A percentile compares a stretch with the other conserved stretches of the same genome.
Evolutionary conservation across 2,797 vertebrate genomes (phyloP).

Genomic region (Pyrocephalus nanus): DNA sequence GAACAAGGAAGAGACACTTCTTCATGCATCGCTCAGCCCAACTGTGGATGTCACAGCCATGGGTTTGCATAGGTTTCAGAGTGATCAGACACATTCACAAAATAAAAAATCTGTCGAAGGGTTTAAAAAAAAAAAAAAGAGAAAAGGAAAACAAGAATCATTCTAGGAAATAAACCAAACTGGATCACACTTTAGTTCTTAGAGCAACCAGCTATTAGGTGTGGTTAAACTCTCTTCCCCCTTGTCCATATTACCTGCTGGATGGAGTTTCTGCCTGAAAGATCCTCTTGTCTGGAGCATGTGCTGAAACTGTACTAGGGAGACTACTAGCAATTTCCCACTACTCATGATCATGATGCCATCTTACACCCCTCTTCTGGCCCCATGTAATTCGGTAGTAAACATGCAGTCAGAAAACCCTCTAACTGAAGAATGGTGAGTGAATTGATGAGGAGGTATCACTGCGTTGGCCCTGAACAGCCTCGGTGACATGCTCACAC

Average conservation of each 20-base stretch:
- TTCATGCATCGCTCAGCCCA: neutral
- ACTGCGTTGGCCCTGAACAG: neutral
- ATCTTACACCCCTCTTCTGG: neutral
- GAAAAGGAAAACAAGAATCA: neutral
- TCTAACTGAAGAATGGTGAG: neutral
- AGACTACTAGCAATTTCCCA: neutral
- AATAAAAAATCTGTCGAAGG: neutral
- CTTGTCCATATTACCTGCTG: neutral
- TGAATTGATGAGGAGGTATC: neutral
- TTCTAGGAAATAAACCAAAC: neutral
- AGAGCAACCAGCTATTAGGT: neutral
- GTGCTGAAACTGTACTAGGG: neutral
- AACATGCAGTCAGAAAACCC: neutral
- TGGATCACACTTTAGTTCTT: neutral
- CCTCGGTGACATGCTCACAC: rapidly evolving
- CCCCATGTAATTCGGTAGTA: neutral
- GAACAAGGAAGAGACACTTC: neutral
- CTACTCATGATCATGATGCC: neutral
- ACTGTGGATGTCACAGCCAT: neutral
- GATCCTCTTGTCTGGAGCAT: neutral
- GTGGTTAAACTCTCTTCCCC: neutral
- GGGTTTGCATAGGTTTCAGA: neutral
- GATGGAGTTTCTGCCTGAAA: neutral
- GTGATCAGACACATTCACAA: neutral
- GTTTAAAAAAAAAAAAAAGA: neutral